These are phyloP conservation scores for Lanistes nyassanus DNA, from an alignment of 1,140 invertebrate species.

Conservation along the genomic window DNA sequence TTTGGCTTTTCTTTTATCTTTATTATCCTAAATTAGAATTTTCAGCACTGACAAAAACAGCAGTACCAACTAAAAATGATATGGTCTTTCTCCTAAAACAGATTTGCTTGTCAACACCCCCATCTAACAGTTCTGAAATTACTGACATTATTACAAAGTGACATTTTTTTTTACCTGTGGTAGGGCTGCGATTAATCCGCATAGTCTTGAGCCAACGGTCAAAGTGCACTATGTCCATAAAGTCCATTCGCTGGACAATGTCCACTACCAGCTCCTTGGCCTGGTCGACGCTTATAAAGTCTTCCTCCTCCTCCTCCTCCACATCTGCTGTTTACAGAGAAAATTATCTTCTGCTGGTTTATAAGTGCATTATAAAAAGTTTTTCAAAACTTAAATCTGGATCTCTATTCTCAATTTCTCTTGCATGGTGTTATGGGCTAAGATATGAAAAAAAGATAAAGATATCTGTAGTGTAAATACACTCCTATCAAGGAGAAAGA, in stretches of 20 bases:
- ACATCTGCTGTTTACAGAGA: not conserved
- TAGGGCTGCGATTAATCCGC: constrained; percentile 32
- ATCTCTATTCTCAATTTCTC: too few relatives aligned
- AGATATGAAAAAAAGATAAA: too few relatives aligned
- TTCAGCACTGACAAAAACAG: too few relatives aligned
- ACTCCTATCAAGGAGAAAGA: too few relatives aligned
- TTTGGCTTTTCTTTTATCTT: too few relatives aligned
- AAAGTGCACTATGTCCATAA: constrained; percentile 33
- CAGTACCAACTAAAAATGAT: too few relatives aligned
- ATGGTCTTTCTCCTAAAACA: constrained; percentile 6
- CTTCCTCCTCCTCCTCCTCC: constrained; percentile 8
- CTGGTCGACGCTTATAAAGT: constrained; percentile 27
- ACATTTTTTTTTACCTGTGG: constrained; percentile 33
- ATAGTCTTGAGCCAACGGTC: constrained; percentile 41
- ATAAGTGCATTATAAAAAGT: too few relatives aligned
- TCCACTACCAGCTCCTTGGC: constrained; percentile 37
- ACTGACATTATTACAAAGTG: not conserved
- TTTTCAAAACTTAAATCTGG: too few relatives aligned
- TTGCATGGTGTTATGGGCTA: too few relatives aligned
- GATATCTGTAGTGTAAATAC: too few relatives aligned
- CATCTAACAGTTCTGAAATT: not conserved
- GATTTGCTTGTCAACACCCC: not conserved
- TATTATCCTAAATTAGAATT: not conserved
- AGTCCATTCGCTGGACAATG: constrained; percentile 37
- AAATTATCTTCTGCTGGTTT: too few relatives aligned